Conservation (phyloP, 2,888 invertebrate species). For the Pinctada fucata region DNA sequence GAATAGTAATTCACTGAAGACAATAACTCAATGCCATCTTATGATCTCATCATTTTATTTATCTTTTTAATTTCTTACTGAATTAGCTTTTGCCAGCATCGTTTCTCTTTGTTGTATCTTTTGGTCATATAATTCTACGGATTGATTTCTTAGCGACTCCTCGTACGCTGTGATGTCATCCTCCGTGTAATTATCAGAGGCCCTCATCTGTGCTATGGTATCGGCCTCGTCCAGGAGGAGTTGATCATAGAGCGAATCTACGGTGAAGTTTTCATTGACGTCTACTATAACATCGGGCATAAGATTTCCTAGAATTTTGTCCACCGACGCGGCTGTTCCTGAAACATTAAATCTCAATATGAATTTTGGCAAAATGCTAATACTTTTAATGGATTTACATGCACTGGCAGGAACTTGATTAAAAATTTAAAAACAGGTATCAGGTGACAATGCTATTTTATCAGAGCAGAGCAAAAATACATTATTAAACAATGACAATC, state of each 20-base stretch:
- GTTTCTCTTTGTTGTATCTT: background rate
- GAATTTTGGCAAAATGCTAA: too few relatives aligned
- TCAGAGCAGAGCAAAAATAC: too few relatives aligned
- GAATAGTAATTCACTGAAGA: too few relatives aligned
- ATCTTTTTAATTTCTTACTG: background rate
- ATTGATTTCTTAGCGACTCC: background rate
- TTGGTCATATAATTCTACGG: background rate
- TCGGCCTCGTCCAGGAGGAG: background rate
- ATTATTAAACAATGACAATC: too few relatives aligned
- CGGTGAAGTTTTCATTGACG: background rate
- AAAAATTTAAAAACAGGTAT: too few relatives aligned
- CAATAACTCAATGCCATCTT: too few relatives aligned
- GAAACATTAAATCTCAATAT: background rate
- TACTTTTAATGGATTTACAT: too few relatives aligned
- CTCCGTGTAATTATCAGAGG: background rate
- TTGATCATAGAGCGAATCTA: background rate
- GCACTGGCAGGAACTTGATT: too few relatives aligned
- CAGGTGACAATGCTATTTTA: too few relatives aligned
- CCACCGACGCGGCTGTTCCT: background rate
- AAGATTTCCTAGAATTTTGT: background rate
- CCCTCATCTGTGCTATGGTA: background rate
- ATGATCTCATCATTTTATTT: too few relatives aligned
- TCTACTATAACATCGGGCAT: background rate
- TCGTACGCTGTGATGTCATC: background rate
- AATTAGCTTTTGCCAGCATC: background rate